Conservation (phyloP, 2,888 invertebrate genomes). For the Chymomyza caudatula region DNA sequence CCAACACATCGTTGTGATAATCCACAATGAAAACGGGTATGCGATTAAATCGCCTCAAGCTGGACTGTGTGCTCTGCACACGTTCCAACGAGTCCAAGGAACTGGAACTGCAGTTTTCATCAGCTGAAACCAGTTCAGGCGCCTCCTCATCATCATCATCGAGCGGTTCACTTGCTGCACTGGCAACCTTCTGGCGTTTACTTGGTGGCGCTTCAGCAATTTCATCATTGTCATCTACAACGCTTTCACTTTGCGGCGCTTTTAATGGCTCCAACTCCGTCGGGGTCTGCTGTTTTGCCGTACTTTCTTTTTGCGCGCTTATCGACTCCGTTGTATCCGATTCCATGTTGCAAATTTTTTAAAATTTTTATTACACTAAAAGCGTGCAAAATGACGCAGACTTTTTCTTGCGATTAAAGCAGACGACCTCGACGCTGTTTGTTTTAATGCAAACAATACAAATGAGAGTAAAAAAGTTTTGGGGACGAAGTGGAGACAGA, state of each 20-base stretch:
- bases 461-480: constrained; percentile 38
- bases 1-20: constrained; percentile 88
- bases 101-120: neutral
- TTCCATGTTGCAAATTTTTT: constrained; percentile 49
- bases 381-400: constrained; percentile 47
- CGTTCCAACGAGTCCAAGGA: constrained; percentile 20
- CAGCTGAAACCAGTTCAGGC: constrained; percentile 34
- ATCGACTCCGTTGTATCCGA: constrained; percentile 58
- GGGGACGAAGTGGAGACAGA: constrained; percentile 34
- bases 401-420: constrained; percentile 36
- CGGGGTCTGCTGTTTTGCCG: constrained; percentile 10
- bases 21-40: constrained; percentile 88
- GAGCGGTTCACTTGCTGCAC: neutral
- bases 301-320: constrained; percentile 48
- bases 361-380: constrained; percentile 1
- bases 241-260: constrained; percentile 58
- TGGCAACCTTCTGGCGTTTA: constrained; percentile 40
- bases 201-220: constrained; percentile 44
- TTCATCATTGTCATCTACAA: constrained; percentile 8
- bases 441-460: constrained; percentile 56
- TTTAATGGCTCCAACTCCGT: constrained; percentile 25
- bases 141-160: constrained; percentile 20
- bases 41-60: constrained; percentile 76
- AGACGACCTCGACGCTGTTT: constrained; percentile 53
- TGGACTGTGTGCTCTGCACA: constrained; percentile 49